Evolutionary conservation across 2,113 vertebrate species (phyloP), one percentile per base, ranked within the genome.

Genomic region (Craseonycteris thonglongyai): DNA sequence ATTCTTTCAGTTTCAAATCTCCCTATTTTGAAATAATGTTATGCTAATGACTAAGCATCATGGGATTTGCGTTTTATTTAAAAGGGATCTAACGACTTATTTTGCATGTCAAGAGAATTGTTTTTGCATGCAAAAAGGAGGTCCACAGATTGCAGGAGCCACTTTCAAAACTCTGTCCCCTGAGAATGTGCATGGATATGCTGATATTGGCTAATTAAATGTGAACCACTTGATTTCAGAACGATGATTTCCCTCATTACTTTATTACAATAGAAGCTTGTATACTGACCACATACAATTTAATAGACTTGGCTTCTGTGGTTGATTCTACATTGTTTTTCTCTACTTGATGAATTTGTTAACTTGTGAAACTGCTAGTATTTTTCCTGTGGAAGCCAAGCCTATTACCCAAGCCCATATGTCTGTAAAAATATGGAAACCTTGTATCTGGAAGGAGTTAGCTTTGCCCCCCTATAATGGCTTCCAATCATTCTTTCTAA

Each of bases 31-130:
- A 10, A 66, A 88, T 84, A 63, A 72, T 92, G 65, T 88, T 72
- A 85, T 82, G 42, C 38, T n/a, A 66, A 66, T 95, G 65, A 68
- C 26, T 88, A 76, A 85, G 54, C 35, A 85, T 69, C 58, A 14
- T 63, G 38, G 54, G 42, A 74, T 90, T 95, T 93, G 65, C 19
- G 19, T 90, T 97, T 97, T 90, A 94, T 95, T 51, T 94, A 94
- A 97, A 92, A 95, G 16, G 19, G 38, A 95, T 69, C 49, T 88
- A 82, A 47, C 65, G 63, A 82, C 54, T 96, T 94, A 85, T 76
- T 95, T 79, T 90, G 51, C 66, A 65, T 82, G 56, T 90, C 90
- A 95, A 88, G 81, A 88, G 90, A 95, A 97, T 79, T 10, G 74
- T 51, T 91, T 93, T 88, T 90, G 75, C 61, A 58, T 93, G 72